phyloP scores from a whole-genome alignment of 2,797 vertebrate genomes.

The Pachyuromys duprasi region DNA sequence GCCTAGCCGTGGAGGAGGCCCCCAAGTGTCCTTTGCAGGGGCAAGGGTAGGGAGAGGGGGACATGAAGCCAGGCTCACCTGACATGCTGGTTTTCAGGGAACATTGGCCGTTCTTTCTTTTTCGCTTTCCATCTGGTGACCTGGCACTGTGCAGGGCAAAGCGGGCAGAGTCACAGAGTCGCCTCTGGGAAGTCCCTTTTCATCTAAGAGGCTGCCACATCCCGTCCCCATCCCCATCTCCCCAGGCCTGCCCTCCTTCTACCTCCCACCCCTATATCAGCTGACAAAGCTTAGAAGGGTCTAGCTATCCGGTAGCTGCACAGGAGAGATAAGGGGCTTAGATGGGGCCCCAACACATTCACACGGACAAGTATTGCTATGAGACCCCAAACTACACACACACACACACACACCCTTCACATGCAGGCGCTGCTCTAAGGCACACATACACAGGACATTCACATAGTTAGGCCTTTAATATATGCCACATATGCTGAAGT shows the following conservation, averaged over 20 bases:
- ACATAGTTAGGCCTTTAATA: conserved; percentile 13
- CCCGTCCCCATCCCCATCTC: accelerated
- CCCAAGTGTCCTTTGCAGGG: neutral
- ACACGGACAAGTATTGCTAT: neutral
- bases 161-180: conserved; percentile 47
- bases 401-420: neutral
- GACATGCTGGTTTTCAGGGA: conserved; percentile 99
- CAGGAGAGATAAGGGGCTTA: conserved; percentile 59
- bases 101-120: conserved; percentile 99
- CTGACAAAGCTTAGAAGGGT: conserved; percentile 55
- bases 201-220: neutral
- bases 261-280: conserved; percentile 53
- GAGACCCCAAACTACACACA: neutral
- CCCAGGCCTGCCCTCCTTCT: neutral
- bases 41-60: neutral
- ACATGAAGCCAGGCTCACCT: conserved; percentile 88
- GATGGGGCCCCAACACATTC: conserved; percentile 19
- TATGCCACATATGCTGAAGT: neutral
- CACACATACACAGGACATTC: neutral
- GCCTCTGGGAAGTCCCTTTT: conserved; percentile 25
- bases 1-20: neutral
- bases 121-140: conserved; percentile 99
- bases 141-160: conserved; percentile 84
- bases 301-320: conserved; percentile 60
- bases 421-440: neutral